Evolutionary conservation across 1,140 invertebrate genomes (phyloP), one percentile per base, ranked within the genome.

Genomic region (Hydropsyche tenuis): DNA sequence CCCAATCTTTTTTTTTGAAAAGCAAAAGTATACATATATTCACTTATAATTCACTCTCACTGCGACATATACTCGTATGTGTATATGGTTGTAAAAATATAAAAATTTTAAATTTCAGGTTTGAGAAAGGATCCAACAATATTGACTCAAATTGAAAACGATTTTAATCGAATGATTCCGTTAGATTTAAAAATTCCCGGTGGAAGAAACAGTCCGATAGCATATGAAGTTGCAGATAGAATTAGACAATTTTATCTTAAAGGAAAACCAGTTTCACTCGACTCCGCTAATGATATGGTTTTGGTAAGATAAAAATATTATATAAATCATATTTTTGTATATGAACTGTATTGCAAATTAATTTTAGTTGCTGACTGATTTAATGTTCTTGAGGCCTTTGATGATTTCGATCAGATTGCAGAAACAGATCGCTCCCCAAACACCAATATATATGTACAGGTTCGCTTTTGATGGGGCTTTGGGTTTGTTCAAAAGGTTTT

Each of bases 361-460:
- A 60, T 60, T 25, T 5, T 79, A 86, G 84, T 79, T 87, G 18
- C 83, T 87, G 73, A 87, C 86, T 37, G 87, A 87, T 79, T 81
- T 87, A n/a, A 88, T 88, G 87, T 88, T 88, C 78, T 80, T 87
- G 23, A 81, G 87, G 18, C 86, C 86, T n/a, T 79, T 85, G 0
- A 74, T 86, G 4, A 82, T 85, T 9, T 86, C 86, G 0, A 77
- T 86, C 0, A 80, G 83, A 6, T 80, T 86, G 7, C 85, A 87
- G 68, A 83, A 82, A 7, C 77, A 76, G 12, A 83, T 80, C 7
- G 86, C 84, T 68, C 79, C 82, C 12, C 82, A 85, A 4, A 82
- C 82, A 75, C 80, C 86, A 11, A 79, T 86, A 0, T 88, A 86
- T 73, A 73, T 87, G 30, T 88, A 87, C 75, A 81, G 86, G 42